A percentile compares a stretch with the other conserved stretches of the same genome.
Evolutionary conservation across 1,140 invertebrate genomes (phyloP).

Genomic region (Zaprionus nigranus): DNA sequence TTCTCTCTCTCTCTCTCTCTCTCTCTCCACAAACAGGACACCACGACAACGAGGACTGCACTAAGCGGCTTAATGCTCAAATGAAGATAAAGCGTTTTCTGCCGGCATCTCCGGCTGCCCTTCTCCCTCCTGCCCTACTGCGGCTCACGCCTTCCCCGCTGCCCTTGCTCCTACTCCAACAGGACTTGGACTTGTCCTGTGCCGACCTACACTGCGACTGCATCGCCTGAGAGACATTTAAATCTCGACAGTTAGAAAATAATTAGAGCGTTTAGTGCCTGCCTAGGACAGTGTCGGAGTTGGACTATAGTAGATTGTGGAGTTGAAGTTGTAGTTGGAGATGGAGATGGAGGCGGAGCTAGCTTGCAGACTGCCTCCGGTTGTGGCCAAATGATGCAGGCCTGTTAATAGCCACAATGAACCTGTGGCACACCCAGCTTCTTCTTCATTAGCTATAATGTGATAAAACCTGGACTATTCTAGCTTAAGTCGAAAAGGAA

Average conservation of each 20-base stretch:
- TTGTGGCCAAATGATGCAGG: constrained; percentile 20
- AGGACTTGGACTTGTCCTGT: not conserved
- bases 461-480: no score
- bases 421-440: not conserved
- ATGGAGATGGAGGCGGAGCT: not conserved
- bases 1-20: no score
- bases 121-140: not conserved
- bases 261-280: constrained; percentile 78
- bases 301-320: not conserved
- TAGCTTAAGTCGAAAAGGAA: no score
- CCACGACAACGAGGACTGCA: constrained; percentile 53
- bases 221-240: constrained; percentile 68
- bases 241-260: constrained; percentile 78
- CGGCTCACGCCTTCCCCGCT: not conserved
- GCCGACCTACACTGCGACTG: constrained; percentile 28
- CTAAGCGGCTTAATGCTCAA: constrained; percentile 78
- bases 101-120: constrained; percentile 16
- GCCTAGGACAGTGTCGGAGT: constrained; percentile 1
- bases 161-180: not conserved
- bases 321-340: not conserved
- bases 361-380: not conserved
- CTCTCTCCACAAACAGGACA: constrained; percentile 3
- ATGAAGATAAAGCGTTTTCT: constrained; percentile 78
- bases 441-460: no score
- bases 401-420: not conserved